phyloP scores from a whole-genome alignment of 2,797 vertebrate genomes.

The Poeciliopsis gracilis region DNA sequence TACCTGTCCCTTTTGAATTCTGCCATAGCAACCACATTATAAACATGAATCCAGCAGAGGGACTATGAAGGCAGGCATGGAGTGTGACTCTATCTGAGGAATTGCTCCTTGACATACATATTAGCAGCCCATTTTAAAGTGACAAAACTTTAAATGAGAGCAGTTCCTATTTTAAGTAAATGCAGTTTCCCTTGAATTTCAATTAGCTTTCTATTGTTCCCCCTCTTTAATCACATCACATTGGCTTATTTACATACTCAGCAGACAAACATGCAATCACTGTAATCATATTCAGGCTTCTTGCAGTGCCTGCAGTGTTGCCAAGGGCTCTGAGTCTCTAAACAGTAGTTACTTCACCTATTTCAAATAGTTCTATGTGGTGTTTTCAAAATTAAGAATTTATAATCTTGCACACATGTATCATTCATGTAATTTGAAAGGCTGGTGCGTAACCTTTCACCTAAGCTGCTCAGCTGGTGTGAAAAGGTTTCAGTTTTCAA shows the following conservation, averaged over 20 bases:
- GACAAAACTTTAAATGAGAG: constrained; percentile 25
- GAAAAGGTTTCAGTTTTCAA: constrained; percentile 15
- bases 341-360: background rate
- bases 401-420: background rate
- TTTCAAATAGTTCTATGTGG: background rate
- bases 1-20: constrained; percentile 72
- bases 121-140: constrained; percentile 30
- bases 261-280: constrained; percentile 47
- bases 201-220: constrained; percentile 30
- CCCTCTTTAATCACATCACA: constrained; percentile 38
- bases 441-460: background rate
- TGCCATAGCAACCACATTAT: constrained; percentile 70
- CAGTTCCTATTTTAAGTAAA: background rate
- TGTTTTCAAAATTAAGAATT: background rate
- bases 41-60: constrained; percentile 59
- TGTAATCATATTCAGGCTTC: constrained; percentile 32
- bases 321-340: constrained; percentile 37
- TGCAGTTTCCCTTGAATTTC: constrained; percentile 10
- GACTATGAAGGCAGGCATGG: constrained; percentile 50
- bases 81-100: constrained; percentile 25
- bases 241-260: constrained; percentile 44
- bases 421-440: background rate
- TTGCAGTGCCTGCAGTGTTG: constrained; percentile 28
- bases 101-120: constrained; percentile 52
- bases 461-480: constrained; percentile 3